Evolutionary conservation across 1,140 invertebrate genomes (phyloP).

Genomic region (Drosophila nigrodunni): DNA sequence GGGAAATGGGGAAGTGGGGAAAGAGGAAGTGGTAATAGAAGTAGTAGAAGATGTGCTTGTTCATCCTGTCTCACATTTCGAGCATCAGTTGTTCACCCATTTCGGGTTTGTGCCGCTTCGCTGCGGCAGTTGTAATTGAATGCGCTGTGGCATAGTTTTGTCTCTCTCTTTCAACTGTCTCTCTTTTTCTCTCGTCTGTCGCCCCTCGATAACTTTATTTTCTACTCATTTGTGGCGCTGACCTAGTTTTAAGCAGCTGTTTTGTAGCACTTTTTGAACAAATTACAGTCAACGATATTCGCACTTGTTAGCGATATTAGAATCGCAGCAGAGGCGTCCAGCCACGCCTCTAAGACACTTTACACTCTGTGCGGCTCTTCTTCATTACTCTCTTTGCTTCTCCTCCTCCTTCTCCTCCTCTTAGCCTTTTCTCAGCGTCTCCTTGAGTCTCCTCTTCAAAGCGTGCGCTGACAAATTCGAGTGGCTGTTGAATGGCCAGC

Average conservation of each 20-base stretch:
- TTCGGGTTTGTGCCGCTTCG: slow-evolving; percentile 45
- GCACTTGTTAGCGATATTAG: slow-evolving; percentile 41
- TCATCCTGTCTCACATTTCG: slow-evolving; percentile 42
- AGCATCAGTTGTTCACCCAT: slow-evolving; percentile 28
- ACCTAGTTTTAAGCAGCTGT: slow-evolving; percentile 30
- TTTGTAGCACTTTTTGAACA: not conserved
- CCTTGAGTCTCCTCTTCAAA: slow-evolving; percentile 6
- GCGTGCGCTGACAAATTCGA: slow-evolving; percentile 42
- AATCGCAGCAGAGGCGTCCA: slow-evolving; percentile 6
- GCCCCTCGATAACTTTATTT: not conserved
- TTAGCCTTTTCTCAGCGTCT: not conserved
- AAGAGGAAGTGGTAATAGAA: not conserved
- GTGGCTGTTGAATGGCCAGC: slow-evolving; percentile 57
- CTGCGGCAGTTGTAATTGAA: slow-evolving; percentile 42
- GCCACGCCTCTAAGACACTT: not conserved
- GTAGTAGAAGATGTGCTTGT: slow-evolving; percentile 20
- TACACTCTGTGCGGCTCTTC: not conserved
- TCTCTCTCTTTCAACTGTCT: not conserved
- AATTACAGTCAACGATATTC: slow-evolving; percentile 36
- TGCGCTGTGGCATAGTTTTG: slow-evolving; percentile 47
- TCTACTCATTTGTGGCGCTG: slow-evolving; percentile 27
- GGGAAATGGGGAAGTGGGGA: not conserved
- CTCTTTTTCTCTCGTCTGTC: not conserved
- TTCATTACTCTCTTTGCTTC: no score
- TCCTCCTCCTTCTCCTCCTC: not conserved